A percentile compares a stretch with the other conserved stretches of the same genome.
Conservation (phyloP, 2,113 vertebrate genomes). For the Corapipo altera region DNA sequence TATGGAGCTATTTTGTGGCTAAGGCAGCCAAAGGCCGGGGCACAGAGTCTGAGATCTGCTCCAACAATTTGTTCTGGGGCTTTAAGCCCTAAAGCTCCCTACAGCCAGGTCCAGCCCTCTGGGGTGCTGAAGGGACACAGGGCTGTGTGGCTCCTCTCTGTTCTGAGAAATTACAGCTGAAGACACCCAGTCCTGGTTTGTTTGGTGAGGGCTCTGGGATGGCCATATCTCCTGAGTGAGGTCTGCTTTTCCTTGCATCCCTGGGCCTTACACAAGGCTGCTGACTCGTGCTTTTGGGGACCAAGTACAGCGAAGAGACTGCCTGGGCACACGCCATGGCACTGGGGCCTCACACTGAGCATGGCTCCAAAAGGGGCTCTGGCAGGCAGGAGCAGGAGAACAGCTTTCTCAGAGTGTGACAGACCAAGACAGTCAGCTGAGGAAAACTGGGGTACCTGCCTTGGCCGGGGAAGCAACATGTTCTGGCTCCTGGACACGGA, state of each 20-base stretch:
- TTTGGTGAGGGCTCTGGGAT: not conserved
- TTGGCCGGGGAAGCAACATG: too few species aligned
- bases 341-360: not conserved
- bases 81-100: not conserved
- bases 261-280: not conserved
- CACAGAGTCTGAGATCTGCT: not conserved
- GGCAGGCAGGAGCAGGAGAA: not conserved
- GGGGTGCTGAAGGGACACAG: not conserved
- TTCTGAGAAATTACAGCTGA: not conserved
- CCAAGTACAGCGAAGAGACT: not conserved
- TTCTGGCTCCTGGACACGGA: not conserved
- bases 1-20: not conserved
- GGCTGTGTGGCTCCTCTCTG: not conserved
- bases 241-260: accelerated
- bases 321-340: not conserved
- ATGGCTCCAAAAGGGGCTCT: not conserved
- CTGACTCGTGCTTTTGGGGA: not conserved
- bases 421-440: not conserved
- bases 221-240: not conserved
- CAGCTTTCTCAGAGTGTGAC: not conserved
- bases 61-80: not conserved
- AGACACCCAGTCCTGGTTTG: not conserved
- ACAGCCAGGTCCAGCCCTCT: not conserved
- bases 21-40: not conserved
- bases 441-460: not conserved